Conservation (phyloP, 2,888 invertebrate species). For the Ceraclea dissimilis region DNA sequence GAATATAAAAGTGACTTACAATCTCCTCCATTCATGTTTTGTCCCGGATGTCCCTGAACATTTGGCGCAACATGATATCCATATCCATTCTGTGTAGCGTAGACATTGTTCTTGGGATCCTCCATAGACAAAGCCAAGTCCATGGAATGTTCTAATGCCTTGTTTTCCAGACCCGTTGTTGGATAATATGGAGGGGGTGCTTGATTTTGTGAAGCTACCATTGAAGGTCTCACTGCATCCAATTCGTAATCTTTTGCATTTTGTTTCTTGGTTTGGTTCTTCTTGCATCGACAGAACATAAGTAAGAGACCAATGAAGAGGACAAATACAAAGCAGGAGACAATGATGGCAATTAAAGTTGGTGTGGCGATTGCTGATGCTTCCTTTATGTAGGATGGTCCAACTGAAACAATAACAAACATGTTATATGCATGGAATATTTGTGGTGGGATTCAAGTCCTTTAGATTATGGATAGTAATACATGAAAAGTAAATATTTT, state of each 20-base stretch:
- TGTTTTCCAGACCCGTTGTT: slow-evolving; percentile 82
- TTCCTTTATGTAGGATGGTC: slow-evolving; percentile 73
- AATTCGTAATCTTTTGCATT: slow-evolving; percentile 85
- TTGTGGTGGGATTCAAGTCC: slow-evolving; percentile 12
- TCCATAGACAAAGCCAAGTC: slow-evolving; percentile 77
- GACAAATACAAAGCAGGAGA: slow-evolving; percentile 73
- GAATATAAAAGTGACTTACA: slow-evolving; percentile 51
- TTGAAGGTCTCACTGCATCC: slow-evolving; percentile 78
- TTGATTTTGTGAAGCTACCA: slow-evolving; percentile 79
- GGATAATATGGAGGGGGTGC: slow-evolving; percentile 87
- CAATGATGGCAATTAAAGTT: slow-evolving; percentile 69
- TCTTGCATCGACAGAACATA: slow-evolving; percentile 79
- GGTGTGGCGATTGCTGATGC: slow-evolving; percentile 70
- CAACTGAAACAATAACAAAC: slow-evolving; percentile 50
- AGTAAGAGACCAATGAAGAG: slow-evolving; percentile 67
- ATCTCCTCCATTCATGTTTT: slow-evolving; percentile 69
- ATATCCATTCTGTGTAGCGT: slow-evolving; percentile 77
- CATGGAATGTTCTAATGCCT: slow-evolving; percentile 83
- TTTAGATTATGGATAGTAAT: slow-evolving; percentile 9
- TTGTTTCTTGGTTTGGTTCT: slow-evolving; percentile 74
- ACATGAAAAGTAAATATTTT: slow-evolving; percentile 12
- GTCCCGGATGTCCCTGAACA: slow-evolving; percentile 51
- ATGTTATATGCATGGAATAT: slow-evolving; percentile 1
- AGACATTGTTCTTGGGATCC: slow-evolving; percentile 78
- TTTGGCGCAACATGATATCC: slow-evolving; percentile 74